A percentile compares a stretch with the other conserved stretches of the same genome.
Evolutionary conservation across 2,888 invertebrate species (phyloP).

Genomic region (Clepsis dumicolana): DNA sequence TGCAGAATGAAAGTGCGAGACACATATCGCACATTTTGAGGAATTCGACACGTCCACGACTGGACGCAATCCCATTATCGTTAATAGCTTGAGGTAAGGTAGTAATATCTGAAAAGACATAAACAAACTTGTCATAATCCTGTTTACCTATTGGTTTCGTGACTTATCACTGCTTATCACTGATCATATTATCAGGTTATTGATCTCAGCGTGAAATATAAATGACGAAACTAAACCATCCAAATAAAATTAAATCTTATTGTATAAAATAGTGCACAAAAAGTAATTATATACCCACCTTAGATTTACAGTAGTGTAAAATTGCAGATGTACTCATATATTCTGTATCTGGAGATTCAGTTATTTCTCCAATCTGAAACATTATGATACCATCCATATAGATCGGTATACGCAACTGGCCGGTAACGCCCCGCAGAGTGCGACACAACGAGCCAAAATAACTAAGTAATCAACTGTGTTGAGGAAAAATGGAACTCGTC

Average conservation of each 20-base stretch:
- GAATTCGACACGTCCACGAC: constrained; percentile 88
- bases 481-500: background rate
- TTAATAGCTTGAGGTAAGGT: constrained; percentile 91
- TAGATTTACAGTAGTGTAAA: constrained; percentile 92
- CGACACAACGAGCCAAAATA: background rate
- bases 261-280: background rate
- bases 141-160: background rate
- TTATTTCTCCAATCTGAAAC: constrained; percentile 89
- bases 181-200: constrained; percentile 1
- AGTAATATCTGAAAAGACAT: constrained; percentile 87
- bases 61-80: constrained; percentile 91
- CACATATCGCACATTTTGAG: constrained; percentile 85
- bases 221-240: no score
- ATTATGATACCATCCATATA: constrained; percentile 13
- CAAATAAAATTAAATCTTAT: no score
- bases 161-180: background rate
- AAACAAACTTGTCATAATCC: background rate
- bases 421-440: background rate
- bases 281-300: constrained; percentile 72
- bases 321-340: constrained; percentile 92
- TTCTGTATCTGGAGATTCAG: constrained; percentile 88
- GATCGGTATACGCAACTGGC: constrained; percentile 7
- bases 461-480: background rate
- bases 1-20: constrained; percentile 89
- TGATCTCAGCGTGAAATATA: background rate